These are phyloP conservation scores for Cerceris ruficornis DNA, from an alignment of 2,888 invertebrate genomes.

Conservation along the genomic window DNA sequence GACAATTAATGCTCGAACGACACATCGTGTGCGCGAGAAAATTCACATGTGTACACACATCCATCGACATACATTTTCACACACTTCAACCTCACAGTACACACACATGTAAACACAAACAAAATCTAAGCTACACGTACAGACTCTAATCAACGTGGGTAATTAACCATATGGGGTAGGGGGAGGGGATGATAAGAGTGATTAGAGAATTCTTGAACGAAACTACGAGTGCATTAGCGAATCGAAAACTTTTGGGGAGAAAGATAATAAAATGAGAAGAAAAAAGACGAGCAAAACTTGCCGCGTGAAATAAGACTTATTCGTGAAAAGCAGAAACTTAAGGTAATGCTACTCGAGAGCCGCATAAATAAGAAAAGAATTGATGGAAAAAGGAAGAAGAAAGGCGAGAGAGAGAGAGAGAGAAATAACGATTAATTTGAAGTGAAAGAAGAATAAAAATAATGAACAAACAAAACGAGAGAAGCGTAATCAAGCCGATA, in stretches of 20 bases:
- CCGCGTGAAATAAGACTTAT: constrained; percentile 14
- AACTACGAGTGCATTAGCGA: constrained; percentile 50
- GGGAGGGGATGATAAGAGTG: constrained; percentile 13
- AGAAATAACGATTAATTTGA: background rate
- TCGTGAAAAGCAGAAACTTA: background rate
- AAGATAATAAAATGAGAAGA: constrained; percentile 15
- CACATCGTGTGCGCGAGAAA: constrained; percentile 42
- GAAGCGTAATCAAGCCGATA: constrained; percentile 18
- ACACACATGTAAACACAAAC: constrained; percentile 14
- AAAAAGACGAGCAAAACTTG: constrained; percentile 18
- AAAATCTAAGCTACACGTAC: constrained; percentile 29
- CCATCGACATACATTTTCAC: constrained; percentile 44
- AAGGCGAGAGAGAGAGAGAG: constrained; percentile 4
- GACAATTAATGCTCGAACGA: constrained; percentile 25
- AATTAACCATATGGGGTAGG: constrained; percentile 1
- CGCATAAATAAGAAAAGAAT: constrained; percentile 8
- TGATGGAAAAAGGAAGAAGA: background rate
- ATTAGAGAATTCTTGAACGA: constrained; percentile 40
- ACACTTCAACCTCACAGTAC: constrained; percentile 27
- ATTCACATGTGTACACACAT: constrained; percentile 41
- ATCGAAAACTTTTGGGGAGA: constrained; percentile 29
- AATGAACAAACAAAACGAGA: constrained; percentile 10
- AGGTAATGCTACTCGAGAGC: constrained; percentile 40
- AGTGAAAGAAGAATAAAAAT: background rate
- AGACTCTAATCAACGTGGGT: constrained; percentile 16